A percentile compares a stretch with the other conserved stretches of the same genome.
Conservation (phyloP, 2,888 invertebrate species). For the Macrophya annulata region DNA sequence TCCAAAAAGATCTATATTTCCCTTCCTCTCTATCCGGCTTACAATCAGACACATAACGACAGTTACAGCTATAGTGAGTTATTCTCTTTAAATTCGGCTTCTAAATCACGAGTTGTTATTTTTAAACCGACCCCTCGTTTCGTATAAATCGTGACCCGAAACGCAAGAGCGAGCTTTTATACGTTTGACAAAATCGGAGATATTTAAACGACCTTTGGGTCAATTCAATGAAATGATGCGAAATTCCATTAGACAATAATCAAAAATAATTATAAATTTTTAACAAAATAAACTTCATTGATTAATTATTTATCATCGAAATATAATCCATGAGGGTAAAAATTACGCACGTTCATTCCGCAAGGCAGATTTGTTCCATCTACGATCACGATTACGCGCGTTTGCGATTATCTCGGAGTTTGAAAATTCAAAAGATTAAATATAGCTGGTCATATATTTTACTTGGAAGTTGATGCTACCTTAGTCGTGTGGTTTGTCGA, state of each 20-base stretch:
- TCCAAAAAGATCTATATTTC: not conserved
- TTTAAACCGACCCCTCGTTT: slow-evolving; percentile 39
- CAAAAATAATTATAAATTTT: not conserved
- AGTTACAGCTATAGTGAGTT: slow-evolving; percentile 13
- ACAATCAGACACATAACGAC: slow-evolving; percentile 24
- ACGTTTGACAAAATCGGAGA: slow-evolving; percentile 12
- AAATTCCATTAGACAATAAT: not conserved
- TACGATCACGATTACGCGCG: not conserved
- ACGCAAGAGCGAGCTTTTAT: not conserved
- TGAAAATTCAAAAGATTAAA: slow-evolving; percentile 2
- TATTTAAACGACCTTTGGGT: slow-evolving; percentile 23
- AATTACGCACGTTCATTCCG: not conserved
- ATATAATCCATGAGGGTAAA: not conserved
- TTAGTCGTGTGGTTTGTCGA: slow-evolving; percentile 17
- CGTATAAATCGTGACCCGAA: slow-evolving; percentile 25
- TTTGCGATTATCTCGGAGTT: not conserved
- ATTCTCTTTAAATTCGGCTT: slow-evolving; percentile 34
- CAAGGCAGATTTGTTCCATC: not conserved
- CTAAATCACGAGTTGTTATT: slow-evolving; percentile 38
- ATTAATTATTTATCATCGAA: not conserved
- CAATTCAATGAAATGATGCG: slow-evolving; percentile 4
- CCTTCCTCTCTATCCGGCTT: slow-evolving; percentile 1
- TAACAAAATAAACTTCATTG: not conserved
- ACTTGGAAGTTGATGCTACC: not conserved
- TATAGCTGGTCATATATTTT: slow-evolving; percentile 18